These are phyloP conservation scores for Oophaga pumilio DNA, from an alignment of 2,113 vertebrate genomes.

Conservation along the genomic window DNA sequence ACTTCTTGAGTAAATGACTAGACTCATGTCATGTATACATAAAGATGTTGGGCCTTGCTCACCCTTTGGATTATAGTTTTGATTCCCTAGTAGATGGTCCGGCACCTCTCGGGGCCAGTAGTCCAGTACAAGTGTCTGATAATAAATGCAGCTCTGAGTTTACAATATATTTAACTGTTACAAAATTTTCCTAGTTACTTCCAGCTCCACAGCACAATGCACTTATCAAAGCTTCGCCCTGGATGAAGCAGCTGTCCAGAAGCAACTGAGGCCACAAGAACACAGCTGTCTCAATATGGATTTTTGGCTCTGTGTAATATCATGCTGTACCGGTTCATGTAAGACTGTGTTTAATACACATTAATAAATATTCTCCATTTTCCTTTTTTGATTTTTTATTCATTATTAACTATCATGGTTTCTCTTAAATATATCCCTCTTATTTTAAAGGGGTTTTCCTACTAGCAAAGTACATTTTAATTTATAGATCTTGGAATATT, in stretches of 20 bases:
- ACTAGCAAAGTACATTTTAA: too few relatives aligned
- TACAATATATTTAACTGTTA: constrained; percentile 9
- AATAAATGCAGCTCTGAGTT: not conserved
- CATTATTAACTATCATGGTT: not conserved
- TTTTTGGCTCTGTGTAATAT: constrained; percentile 19
- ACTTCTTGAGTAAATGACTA: not conserved
- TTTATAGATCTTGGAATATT: too few relatives aligned
- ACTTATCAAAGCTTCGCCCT: constrained; percentile 4
- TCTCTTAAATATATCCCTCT: not conserved
- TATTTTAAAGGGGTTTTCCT: not conserved
- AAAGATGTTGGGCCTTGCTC: not conserved
- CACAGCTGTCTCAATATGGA: constrained; percentile 45
- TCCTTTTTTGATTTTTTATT: not conserved
- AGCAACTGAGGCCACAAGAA: constrained; percentile 48
- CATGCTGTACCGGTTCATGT: not conserved
- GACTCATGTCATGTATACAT: not conserved
- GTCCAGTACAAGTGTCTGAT: not conserved
- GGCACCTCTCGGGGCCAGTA: not conserved
- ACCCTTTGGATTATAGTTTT: too few relatives aligned
- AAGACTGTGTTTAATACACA: constrained; percentile 6
- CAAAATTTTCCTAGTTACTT: constrained; percentile 14
- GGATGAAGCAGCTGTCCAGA: constrained; percentile 44
- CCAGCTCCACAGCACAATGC: not conserved
- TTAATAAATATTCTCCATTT: not conserved
- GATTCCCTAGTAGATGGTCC: too few relatives aligned